Percentiles rank a stretch among this genome's conserved stretches.
phyloP scores from a whole-genome alignment of 1,140 invertebrate genomes.

The Drosophila willistoni region DNA sequence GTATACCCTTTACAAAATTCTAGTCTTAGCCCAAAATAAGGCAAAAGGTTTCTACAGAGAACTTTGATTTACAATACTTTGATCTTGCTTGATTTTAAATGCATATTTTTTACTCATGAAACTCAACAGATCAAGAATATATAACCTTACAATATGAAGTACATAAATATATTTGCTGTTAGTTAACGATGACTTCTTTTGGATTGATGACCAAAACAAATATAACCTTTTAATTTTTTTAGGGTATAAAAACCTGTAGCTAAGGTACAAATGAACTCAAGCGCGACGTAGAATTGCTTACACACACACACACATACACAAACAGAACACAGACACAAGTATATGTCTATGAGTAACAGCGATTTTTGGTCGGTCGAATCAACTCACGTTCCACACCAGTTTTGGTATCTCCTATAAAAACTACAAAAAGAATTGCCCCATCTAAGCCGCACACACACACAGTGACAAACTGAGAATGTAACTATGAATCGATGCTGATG shows the following conservation, averaged over 20 bases:
- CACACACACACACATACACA: conserved; percentile 8
- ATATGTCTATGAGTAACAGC: conserved; percentile 64
- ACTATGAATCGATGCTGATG: conserved; percentile 48
- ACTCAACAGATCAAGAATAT: too few species aligned
- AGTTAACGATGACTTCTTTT: too few species aligned
- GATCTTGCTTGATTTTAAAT: too few species aligned
- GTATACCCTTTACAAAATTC: too few species aligned
- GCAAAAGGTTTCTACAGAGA: too few species aligned
- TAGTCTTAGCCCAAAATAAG: too few species aligned
- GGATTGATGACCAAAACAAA: too few species aligned
- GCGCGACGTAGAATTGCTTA: conserved; percentile 29
- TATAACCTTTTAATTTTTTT: too few species aligned
- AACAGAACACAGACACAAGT: background rate
- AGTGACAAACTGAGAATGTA: conserved; percentile 11
- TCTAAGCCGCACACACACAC: conserved; percentile 22
- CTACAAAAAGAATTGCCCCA: conserved; percentile 27
- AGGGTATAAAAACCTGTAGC: conserved; percentile 59
- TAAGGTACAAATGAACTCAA: conserved; percentile 57
- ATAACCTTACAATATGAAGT: too few species aligned
- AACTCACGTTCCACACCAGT: conserved; percentile 74
- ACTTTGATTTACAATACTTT: too few species aligned
- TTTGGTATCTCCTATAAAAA: conserved; percentile 44
- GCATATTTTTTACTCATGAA: too few species aligned
- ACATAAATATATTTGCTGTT: too few species aligned
- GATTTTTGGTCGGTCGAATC: conserved; percentile 33